Evolutionary conservation across 2,113 vertebrate genomes (phyloP), one percentile per base, ranked within the genome.

Genomic region (Sterna hirundo): DNA sequence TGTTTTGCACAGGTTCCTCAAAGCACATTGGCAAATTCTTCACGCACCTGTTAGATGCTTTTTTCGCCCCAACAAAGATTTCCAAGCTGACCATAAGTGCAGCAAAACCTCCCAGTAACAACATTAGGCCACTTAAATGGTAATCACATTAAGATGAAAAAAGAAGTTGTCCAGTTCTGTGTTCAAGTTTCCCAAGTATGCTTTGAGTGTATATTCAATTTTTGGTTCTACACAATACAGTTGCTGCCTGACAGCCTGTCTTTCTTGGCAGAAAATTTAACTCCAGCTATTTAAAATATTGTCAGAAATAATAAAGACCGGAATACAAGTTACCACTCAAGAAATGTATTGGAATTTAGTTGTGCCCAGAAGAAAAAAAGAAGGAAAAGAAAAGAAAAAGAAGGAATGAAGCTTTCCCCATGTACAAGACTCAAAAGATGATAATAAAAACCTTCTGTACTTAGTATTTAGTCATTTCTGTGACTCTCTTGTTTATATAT

Each of bases 71-170:
- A 20, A 22, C 20, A 47, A 40, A 88, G 89, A 93, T 96, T 98
- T 96, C 80, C 88, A 92, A 94, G 46, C 85, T 94, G 97, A 97
- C 97, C 89, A 93, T 68, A 86, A 9, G 3, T 76, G 80, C 92
- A 98, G 88, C 91, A 91, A 82, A 95, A 97, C 83, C 88, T 94
- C 76, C 60, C 94, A 52, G 86, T 96, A 96, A 98, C 3, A 60
- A 97, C 96, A 96, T 64, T 62, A 83, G 20, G 47, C 49, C 36
- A 58, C 47, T 98, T 93, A 94, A 94, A 96, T 57, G 90, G 79
- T 96, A 98, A 98, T 97, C 85, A 93, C 78, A 96, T 97, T 98
- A 97, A 97, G 95, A 97, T 93, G 94, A 94, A 96, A 95, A 77
- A 69, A 83, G 18, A 72, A 1, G 0, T 46, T 70, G 71, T 68